phyloP scores from a whole-genome alignment of 2,888 invertebrate genomes.

The Hemithea aestivaria region DNA sequence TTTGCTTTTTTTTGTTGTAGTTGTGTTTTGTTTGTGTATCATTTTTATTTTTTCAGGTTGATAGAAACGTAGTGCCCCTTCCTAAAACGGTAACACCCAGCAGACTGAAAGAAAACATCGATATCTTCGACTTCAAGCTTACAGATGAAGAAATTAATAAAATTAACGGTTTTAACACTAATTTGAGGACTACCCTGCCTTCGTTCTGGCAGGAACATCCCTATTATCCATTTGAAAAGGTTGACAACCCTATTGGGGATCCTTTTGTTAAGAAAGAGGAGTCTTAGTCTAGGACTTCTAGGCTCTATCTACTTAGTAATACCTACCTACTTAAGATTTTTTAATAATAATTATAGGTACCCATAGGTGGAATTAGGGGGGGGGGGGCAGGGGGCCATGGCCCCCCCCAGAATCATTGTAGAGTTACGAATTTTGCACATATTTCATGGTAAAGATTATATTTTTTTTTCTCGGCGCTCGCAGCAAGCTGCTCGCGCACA shows the following conservation, averaged over 20 bases:
- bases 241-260: slow-evolving; percentile 43
- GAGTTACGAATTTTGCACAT: too few species aligned
- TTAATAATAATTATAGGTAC: too few species aligned
- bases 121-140: slow-evolving; percentile 61
- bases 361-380: too few species aligned
- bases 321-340: too few species aligned
- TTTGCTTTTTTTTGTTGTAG: too few species aligned
- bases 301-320: too few species aligned
- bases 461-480: too few species aligned
- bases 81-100: slow-evolving; percentile 51
- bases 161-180: slow-evolving; percentile 40
- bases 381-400: too few species aligned
- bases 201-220: slow-evolving; percentile 67
- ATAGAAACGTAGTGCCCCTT: slow-evolving; percentile 58
- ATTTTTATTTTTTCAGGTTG: slow-evolving; percentile 46
- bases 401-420: too few species aligned
- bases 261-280: slow-evolving; percentile 37
- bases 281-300: too few species aligned
- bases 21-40: slow-evolving; percentile 1
- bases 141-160: slow-evolving; percentile 43
- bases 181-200: slow-evolving; percentile 47
- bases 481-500: too few species aligned
- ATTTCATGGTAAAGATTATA: too few species aligned
- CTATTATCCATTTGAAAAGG: slow-evolving; percentile 62
- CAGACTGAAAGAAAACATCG: slow-evolving; percentile 53